A percentile compares a stretch with the other conserved stretches of the same genome.
Conservation (phyloP, 2,888 invertebrate genomes). For the Sympetrum striolatum region DNA sequence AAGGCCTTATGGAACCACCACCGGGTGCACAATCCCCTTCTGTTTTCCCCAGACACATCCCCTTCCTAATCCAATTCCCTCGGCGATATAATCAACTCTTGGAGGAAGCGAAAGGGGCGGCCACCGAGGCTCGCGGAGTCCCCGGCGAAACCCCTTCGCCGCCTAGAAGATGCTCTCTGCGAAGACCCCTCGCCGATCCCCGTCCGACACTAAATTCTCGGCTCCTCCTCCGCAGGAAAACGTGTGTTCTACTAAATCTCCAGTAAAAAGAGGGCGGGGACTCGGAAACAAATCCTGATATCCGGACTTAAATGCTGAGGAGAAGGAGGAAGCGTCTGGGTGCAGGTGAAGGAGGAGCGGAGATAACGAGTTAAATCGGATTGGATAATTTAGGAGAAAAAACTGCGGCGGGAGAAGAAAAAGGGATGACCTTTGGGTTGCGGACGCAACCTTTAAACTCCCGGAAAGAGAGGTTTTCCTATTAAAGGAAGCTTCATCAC, state of each 20-base stretch:
- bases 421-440: background rate
- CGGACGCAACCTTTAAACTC: background rate
- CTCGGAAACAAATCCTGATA: slow-evolving; percentile 19
- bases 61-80: slow-evolving; percentile 39
- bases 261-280: background rate
- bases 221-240: slow-evolving; percentile 2
- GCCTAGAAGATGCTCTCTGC: background rate
- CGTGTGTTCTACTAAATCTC: slow-evolving; percentile 21
- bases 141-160: background rate
- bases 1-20: background rate
- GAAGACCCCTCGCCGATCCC: background rate
- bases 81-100: slow-evolving; percentile 39
- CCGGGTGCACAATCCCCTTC: slow-evolving; percentile 10
- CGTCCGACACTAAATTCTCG: slow-evolving; percentile 25
- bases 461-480: background rate
- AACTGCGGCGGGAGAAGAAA: background rate
- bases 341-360: background rate
- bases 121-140: background rate
- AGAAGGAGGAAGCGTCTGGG: background rate
- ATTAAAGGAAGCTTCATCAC: background rate
- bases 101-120: background rate
- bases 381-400: background rate
- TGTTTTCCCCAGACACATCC: slow-evolving; percentile 31
- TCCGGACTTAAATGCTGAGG: background rate
- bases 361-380: background rate